Evolutionary conservation across 2,888 invertebrate genomes (phyloP), one percentile per base, ranked within the genome.

Genomic region (Perdita meconis): DNA sequence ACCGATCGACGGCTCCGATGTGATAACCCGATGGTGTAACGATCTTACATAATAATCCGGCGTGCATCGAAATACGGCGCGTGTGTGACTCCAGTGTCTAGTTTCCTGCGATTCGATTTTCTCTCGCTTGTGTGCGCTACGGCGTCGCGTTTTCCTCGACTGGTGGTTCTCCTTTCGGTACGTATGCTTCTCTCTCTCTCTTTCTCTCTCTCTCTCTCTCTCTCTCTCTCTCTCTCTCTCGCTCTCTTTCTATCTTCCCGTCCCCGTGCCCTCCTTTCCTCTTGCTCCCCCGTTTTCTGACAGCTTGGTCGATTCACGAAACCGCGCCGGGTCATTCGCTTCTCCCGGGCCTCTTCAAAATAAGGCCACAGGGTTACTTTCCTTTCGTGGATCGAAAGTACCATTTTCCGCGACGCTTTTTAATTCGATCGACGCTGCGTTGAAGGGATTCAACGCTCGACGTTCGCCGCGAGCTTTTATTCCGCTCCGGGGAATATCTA

Each of bases 291-390:
- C 75, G 65, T 71, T 59, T 71, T 78, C 85, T 88, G 86, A 88
- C 89, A 89, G 89, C 86, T 89, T 89, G 89, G 89, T 89, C 89
- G 89, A 89, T 88, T 89, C 87, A 86, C 85, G 79, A 86, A 83
- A 85, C 80, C 81, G 82, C 81, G 82, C 86, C 81, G 85, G 87
- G 82, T 77, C 80, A 77, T 81, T 84, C 83, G 82, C 86, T 83
- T 82, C 86, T 88, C 82, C 87, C 89, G 22, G 47, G 88, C 86
- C 79, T 81, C 80, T 84, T 83, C 78, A 59, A 85, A 82, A 78
- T 78, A 81, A 80, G 81, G 83, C 78, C 83, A 85, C 72, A 78
- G 69, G 78, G 65, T 69, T 61, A 57, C 51, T 24, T 57, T 34
- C 53, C 26, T 40, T 51, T 34, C 16, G 12, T n/a, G 6, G 19